These are phyloP conservation scores for Anthonomus grandis DNA, from an alignment of 1,140 invertebrate genomes.

Conservation along the genomic window DNA sequence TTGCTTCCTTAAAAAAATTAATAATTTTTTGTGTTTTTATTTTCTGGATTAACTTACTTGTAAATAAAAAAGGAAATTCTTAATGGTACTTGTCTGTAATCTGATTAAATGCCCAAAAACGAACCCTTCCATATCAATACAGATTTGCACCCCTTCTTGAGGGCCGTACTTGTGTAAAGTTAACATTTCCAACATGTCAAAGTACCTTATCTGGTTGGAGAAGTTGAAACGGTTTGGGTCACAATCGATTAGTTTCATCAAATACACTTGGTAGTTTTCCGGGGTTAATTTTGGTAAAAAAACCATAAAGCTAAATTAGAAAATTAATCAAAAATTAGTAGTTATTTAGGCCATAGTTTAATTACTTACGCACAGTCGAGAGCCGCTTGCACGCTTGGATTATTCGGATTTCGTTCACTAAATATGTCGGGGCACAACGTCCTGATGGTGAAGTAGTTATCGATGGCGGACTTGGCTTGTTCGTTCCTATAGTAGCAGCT, in stretches of 20 bases:
- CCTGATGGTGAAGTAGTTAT: too few relatives aligned
- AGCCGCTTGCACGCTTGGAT: too few relatives aligned
- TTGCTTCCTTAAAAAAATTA: conserved; percentile 36
- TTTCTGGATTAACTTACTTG: conserved; percentile 51
- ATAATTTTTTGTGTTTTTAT: neutral
- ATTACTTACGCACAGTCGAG: too few relatives aligned
- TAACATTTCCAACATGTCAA: conserved; percentile 59
- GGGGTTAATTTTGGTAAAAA: conserved; percentile 52
- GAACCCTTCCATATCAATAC: conserved; percentile 59
- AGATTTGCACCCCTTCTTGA: conserved; percentile 54
- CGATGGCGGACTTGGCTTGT: too few relatives aligned
- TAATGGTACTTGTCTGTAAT: conserved; percentile 56
- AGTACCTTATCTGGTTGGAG: conserved; percentile 49
- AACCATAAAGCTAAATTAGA: too few relatives aligned
- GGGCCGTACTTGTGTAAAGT: conserved; percentile 54
- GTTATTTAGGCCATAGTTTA: too few relatives aligned
- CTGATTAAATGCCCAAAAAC: conserved; percentile 56
- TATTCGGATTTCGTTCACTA: too few relatives aligned
- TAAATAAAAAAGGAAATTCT: conserved; percentile 63
- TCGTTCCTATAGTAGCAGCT: too few relatives aligned
- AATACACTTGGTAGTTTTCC: conserved; percentile 56
- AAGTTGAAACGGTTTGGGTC: conserved; percentile 60
- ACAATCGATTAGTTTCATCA: conserved; percentile 52
- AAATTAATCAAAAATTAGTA: too few relatives aligned
- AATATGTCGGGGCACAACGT: too few relatives aligned